These are phyloP conservation scores for Notocelia uddmanniana DNA, from an alignment of 2,888 invertebrate genomes.

Conservation along the genomic window DNA sequence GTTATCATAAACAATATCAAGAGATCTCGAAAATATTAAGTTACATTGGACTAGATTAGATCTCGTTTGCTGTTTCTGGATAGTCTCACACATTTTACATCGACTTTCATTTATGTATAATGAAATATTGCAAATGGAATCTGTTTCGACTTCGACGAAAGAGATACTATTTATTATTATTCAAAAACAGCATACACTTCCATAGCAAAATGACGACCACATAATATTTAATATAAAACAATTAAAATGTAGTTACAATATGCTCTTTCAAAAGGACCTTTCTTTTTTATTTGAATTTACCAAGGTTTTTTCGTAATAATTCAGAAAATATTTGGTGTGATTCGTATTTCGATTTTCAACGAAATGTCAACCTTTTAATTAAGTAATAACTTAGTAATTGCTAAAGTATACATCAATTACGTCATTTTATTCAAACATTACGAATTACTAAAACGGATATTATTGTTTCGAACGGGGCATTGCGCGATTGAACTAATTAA, in stretches of 20 bases:
- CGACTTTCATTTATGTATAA: neutral
- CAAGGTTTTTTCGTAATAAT: no score
- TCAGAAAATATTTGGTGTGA: no score
- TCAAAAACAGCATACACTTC: conserved; percentile 52
- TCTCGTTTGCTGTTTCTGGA: neutral
- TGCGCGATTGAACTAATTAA: neutral
- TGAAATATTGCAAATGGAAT: neutral
- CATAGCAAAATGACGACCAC: conserved; percentile 60
- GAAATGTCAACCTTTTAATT: neutral
- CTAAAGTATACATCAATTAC: neutral
- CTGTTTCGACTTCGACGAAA: neutral
- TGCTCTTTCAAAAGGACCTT: conserved; percentile 23
- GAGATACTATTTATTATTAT: conserved; percentile 24
- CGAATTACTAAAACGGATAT: neutral
- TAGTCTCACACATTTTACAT: neutral
- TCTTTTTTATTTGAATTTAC: neutral
- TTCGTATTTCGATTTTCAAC: neutral
- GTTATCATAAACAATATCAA: conserved; percentile 6
- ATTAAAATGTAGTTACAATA: conserved; percentile 15
- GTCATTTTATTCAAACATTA: neutral
- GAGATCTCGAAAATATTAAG: conserved; percentile 26
- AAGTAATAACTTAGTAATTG: neutral
- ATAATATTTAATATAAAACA: conserved; percentile 13
- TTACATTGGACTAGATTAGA: conserved; percentile 33
- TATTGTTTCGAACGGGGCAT: neutral